Conservation (phyloP, 2,797 vertebrate genomes). For the Lepilemur ruficaudatus region DNA sequence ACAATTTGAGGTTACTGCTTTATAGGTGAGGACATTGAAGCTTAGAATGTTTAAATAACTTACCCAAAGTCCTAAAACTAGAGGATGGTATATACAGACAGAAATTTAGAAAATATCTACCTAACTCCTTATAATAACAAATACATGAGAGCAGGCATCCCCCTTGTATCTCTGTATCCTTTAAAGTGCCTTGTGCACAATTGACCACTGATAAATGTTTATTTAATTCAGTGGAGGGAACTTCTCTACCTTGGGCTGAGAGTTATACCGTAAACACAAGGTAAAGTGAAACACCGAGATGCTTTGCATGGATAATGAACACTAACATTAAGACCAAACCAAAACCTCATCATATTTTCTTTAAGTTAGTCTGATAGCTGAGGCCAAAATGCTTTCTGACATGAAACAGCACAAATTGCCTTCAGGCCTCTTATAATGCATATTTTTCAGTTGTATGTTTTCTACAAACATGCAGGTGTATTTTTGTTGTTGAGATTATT, state of each 20-base stretch:
- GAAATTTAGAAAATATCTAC: neutral
- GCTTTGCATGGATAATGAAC: neutral
- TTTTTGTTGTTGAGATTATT: slow-evolving; percentile 19
- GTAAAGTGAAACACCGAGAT: neutral
- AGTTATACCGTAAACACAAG: neutral
- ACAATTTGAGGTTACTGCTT: neutral
- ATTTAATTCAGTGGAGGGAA: neutral
- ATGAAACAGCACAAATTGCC: neutral
- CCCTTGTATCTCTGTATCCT: neutral
- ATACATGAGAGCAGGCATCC: neutral
- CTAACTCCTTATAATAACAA: neutral
- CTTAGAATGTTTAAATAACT: slow-evolving; percentile 12
- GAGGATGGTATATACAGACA: neutral
- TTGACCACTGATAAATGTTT: neutral
- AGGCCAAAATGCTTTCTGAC: neutral
- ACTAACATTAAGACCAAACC: neutral
- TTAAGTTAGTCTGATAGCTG: neutral
- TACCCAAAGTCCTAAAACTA: neutral
- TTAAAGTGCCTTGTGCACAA: neutral
- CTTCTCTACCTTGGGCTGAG: neutral
- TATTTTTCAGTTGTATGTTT: neutral
- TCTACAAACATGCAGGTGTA: neutral
- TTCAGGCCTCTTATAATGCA: neutral
- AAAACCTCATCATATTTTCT: neutral
- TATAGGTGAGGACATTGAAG: neutral